phyloP scores from a whole-genome alignment of 2,888 invertebrate genomes.

The Hyalella azteca region DNA sequence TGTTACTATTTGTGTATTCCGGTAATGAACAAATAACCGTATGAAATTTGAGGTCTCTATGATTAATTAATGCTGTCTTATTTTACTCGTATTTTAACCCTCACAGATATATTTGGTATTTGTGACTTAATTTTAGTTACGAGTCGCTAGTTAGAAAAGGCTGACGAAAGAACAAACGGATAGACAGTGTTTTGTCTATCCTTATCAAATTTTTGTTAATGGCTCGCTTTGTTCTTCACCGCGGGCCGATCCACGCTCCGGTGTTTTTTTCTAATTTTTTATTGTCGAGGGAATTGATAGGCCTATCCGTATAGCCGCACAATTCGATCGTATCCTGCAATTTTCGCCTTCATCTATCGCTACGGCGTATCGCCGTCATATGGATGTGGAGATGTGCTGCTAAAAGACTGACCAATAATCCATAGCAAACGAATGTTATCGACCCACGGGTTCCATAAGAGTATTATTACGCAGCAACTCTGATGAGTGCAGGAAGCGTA shows the following conservation, averaged over 20 bases:
- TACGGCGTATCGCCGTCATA: background rate
- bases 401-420: conserved; percentile 24
- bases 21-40: too few species aligned
- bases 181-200: background rate
- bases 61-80: too few species aligned
- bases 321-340: conserved; percentile 13
- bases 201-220: background rate
- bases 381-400: conserved; percentile 17
- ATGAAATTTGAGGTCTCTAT: too few species aligned
- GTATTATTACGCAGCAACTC: conserved; percentile 14
- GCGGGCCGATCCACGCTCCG: too few species aligned
- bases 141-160: background rate
- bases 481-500: conserved; percentile 24
- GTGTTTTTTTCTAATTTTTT: background rate
- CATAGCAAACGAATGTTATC: conserved; percentile 36
- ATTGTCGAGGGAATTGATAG: background rate
- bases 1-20: too few species aligned
- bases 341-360: conserved; percentile 16
- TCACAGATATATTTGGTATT: background rate
- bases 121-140: background rate
- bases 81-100: too few species aligned
- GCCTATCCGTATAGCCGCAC: background rate
- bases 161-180: background rate
- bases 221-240: too few species aligned
- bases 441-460: background rate